Evolutionary conservation across 2,888 invertebrate species (phyloP).

Genomic region (Heterodera filipjevi): DNA sequence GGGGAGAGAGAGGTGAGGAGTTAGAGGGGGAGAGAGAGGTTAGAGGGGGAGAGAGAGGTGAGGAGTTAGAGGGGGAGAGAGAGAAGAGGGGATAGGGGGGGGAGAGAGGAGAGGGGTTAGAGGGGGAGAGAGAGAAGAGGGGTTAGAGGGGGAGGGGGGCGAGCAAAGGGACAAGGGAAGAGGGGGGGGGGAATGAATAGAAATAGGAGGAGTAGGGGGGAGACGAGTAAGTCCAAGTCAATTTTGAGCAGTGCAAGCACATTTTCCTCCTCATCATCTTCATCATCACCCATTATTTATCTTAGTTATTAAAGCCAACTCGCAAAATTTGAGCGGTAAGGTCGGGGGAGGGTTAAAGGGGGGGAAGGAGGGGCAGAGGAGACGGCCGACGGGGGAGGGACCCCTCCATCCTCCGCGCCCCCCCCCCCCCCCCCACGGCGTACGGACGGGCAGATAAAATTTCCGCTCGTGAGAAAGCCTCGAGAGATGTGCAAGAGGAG

Average conservation of each 20-base stretch:
- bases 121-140: background rate
- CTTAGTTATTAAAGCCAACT: constrained; percentile 10
- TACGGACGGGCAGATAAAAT: background rate
- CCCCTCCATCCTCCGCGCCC: too few relatives aligned
- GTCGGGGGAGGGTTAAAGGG: background rate
- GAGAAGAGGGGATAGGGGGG: too few relatives aligned
- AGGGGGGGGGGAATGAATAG: background rate
- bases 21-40: background rate
- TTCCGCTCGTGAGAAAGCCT: constrained; percentile 4
- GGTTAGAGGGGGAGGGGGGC: background rate
- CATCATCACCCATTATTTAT: constrained; percentile 7
- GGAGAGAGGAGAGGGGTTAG: too few relatives aligned
- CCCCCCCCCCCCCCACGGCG: too few relatives aligned
- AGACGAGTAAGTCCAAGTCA: background rate
- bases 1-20: too few relatives aligned
- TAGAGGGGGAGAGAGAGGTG: background rate
- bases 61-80: background rate
- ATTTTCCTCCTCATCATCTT: constrained; percentile 1
- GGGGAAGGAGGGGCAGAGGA: background rate
- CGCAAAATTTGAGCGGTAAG: constrained; percentile 1
- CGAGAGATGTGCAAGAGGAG: background rate
- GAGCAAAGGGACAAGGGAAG: background rate
- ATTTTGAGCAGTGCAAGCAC: constrained; percentile 10
- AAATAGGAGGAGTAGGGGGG: background rate
- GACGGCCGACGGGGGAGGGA: background rate